Evolutionary conservation across 2,113 vertebrate genomes (phyloP), one percentile per base, ranked within the genome.

Genomic region (Dromiciops gliroides): DNA sequence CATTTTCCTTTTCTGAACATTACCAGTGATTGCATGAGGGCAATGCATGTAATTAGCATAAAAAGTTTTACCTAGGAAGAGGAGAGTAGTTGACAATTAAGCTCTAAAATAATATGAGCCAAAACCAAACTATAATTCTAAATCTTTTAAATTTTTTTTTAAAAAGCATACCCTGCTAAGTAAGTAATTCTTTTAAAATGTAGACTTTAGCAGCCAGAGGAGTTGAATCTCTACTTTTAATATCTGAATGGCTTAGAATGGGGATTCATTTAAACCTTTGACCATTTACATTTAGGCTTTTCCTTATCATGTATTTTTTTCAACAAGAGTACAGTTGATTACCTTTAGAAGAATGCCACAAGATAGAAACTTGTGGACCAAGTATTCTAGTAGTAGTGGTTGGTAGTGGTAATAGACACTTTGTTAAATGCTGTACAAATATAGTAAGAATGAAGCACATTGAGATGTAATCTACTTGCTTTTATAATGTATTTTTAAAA

Each of bases 21-120:
- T 97, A 48, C 50, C 50, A 93, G 22, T 91, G 5, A 95, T 4
- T 37, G n/a, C 56, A 92, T 96, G 75, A 91, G 94, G 92, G 28
- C 90, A 92, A 25, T 95, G 48, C 8, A 90, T 96, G 25, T 95
- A 91, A 52, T 51, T 96, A 92, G 56, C 92, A 96, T 67, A 96
- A 93, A 95, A 91, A 90, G 11, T 56, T 94, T 92, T 8, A 23
- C 16, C 47, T 31, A 94, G 31, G 48, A 96, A 92, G 47, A 25
- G 93, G 37, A 23, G n/a, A 96, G 0, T 94, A 93, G 5, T 92
- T 96, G 51, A 37, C 96, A 97, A 90, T 50, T 60, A 94, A 94
- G 23, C 48, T 95, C 28, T 95, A 91, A 93, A 91, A 92, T 93
- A 93, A 92, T 90, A 90, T 94, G 95, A 96, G 22, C 49, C 48